Evolutionary conservation across 2,797 vertebrate genomes (phyloP), one percentile per base, ranked within the genome.

Genomic region (Melanogrammus aeglefinus): DNA sequence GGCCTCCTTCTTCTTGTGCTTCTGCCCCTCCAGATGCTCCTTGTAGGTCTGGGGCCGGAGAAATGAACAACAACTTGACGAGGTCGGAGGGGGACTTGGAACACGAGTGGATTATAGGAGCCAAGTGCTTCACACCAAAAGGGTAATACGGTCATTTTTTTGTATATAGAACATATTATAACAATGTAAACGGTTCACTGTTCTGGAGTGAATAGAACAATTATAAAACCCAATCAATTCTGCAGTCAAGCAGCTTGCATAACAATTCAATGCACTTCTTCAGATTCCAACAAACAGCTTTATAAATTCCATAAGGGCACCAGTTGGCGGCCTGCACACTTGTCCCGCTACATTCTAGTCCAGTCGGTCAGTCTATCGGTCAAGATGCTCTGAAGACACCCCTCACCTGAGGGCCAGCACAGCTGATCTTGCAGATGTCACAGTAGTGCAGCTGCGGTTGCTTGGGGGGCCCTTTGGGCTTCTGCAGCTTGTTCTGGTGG

Each of bases 391-490:
- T 24, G 6, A 13, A 27, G 5, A 12, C 63, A 27, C 12, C 14
- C 0, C 80, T 18, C 86, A 96, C 96, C 96, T 96, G 96, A 14
- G 94, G 93, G 7, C 96, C 96, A 0, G 95, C 95, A 76, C 96
- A 96, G 93, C 96, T 96, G 89, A 96, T 95, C 89, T 94, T 96
- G 89, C 96, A 97, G 87, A 96, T 92, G 81, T 96, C 95, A 72
- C 96, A 97, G 91, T 97, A 97, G 88, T 95, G 95, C 24, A 96
- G 92, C 69, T 93, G 94, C 0, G 94, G 92, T 73, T 93, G 95
- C 79, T 94, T 95, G 6, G 95, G 93, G 1, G 93, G 90, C 0
- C 90, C 91, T 88, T 93, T 95, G 76, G 94, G 89, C 83, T 94
- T 96, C 69, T 87, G 93, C 63, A 88, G 83, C 86, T 94, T 95